Percentiles rank a stretch among this genome's conserved stretches.
These are phyloP conservation scores for Strigops habroptila DNA, from an alignment of 2,113 vertebrate genomes.

Conservation along the genomic window DNA sequence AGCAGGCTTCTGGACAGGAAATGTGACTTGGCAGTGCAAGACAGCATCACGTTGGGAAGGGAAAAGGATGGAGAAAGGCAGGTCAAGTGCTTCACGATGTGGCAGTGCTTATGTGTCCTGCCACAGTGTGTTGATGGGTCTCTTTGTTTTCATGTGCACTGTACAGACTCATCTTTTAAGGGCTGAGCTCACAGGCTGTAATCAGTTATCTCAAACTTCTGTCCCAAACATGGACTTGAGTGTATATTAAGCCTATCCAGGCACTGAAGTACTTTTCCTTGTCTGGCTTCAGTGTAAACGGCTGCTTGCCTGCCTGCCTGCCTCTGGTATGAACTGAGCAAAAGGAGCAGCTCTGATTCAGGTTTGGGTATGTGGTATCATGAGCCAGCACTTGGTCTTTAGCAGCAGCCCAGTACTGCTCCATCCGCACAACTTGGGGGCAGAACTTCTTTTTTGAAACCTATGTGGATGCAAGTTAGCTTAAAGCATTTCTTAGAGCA, in stretches of 20 bases:
- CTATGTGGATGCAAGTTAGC: background rate
- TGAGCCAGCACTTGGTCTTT: background rate
- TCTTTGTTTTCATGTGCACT: background rate
- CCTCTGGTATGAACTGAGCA: background rate
- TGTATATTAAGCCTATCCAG: background rate
- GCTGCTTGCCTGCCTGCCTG: background rate
- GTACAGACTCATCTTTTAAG: background rate
- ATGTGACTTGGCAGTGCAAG: background rate
- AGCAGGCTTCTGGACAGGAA: background rate
- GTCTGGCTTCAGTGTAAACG: background rate
- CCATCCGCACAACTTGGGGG: background rate
- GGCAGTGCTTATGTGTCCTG: background rate
- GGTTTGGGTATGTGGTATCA: background rate
- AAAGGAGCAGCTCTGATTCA: background rate
- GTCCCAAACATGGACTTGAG: background rate
- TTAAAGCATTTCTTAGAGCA: background rate
- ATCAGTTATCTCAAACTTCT: background rate
- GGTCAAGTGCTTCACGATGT: background rate
- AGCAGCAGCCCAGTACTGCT: background rate
- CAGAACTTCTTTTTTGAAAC: background rate
- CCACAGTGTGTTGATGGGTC: background rate
- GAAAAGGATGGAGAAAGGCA: background rate
- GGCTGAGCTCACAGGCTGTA: background rate
- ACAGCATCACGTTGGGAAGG: background rate
- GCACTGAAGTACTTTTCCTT: background rate